Base-by-base conservation (phyloP, 2,888 invertebrate species). In the Mayetiola destructor region DNA sequence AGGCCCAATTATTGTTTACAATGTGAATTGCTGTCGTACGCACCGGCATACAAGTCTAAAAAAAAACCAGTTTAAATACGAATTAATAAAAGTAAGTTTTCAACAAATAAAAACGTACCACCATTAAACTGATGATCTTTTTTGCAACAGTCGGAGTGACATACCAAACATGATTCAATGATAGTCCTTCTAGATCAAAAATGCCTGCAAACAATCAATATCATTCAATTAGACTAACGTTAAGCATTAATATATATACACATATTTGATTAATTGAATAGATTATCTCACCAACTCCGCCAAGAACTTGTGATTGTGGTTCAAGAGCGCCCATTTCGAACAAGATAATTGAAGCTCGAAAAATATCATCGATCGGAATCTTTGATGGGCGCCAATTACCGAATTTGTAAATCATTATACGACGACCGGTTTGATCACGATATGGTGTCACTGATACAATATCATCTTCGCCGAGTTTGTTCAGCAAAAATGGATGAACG, bases 1-100 rank as follows among this genome's bases (percentile, higher is more conserved):
- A 88, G 8, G 85, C 70, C 86, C 88, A 88, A 1, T 86, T 84
- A 66, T 88, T 85, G 68, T 87, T 82, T 35, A 88, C 77, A 56
- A 89, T 77, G 70, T 89, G 88, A 58, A 88, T 79, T 0, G 85
- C 82, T 61, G 83, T 74, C 0, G 83, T 84, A 56, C 79, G 80
- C 65, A 85, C 76, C 0, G 88, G 88, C 67, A 85, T 85, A 57
- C 83, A 79, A 0, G 84, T 80, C 83, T 84, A 70, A 9, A 75
- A 71, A 23, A 40, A 36, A 59, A 60, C 56, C 52, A 21, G n/a
- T 23, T 36, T 18, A 14, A 52, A 37, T 21, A n/a, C n/a, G 23
- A 58, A 55, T 56, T 6, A 18, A 30, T 57, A 18, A 10, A 39
- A 39, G 20, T 3, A 18, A 39, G 4, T 12, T 18, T 10, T 30